Base-by-base conservation (phyloP, 2,888 invertebrate genomes). In the Cryptophagus acutangulus region DNA sequence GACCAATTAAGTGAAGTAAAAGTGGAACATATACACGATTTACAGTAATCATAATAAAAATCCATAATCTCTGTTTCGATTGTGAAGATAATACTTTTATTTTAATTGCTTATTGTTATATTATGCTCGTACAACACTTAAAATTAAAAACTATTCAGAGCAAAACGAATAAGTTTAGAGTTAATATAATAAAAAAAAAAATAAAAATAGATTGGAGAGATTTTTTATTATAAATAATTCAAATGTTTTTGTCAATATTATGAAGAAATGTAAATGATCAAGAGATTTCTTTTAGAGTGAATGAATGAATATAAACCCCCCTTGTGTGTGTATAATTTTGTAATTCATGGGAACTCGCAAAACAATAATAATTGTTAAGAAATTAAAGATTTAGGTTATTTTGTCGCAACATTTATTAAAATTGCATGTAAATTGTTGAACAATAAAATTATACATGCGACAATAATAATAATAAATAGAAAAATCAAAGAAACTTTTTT, bases 131-230 rank as follows among this genome's bases (percentile, higher is more conserved):
- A 31, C n/a, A 13, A 31, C 13, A 16, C 26, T 51, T 47, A 48
- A 46, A 49, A 48, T 48, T 49, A 48, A 44, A 45, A 36, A 52
- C 43, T 52, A 52, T 57, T 57, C 46, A 55, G 57, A 57, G 57
- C 57, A 52, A 41, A 49, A 49, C 51, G 47, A 51, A 47, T 43
- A 49, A 41, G 44, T 41, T 40, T 46, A 44, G 45, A 42, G 39
- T 41, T n/a, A n/a, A n/a, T n/a, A n/a, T n/a, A n/a, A 44, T 45
- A 39, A 40, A 41, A 12, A 20, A 6, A 12, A 12, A 28, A 28
- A 28, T 10, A 28, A 6, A 10, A 4, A 28, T 20, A 20, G 6
- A 6, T 20, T 20, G 20, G 20, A 20, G 9, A 20, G 9, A 26
- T 26, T 12, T 26, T 13, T 3, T n/a, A 3, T 26, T 4, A 3